Evolutionary conservation across 1,140 invertebrate genomes (phyloP), one percentile per base, ranked within the genome.

Genomic region (Pemphigus obesinymphae): DNA sequence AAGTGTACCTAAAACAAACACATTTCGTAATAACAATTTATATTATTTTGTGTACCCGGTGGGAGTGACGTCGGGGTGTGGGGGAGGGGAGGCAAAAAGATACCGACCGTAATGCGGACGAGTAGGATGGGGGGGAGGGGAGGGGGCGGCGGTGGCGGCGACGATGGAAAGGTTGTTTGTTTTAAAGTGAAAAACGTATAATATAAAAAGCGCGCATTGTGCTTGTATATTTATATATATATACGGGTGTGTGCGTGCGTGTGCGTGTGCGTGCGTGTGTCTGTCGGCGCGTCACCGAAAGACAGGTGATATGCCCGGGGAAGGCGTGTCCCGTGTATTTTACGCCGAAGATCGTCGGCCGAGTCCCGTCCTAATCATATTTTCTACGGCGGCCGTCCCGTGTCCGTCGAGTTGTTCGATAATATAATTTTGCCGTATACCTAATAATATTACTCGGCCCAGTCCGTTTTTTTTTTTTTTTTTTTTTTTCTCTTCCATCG

Each of bases 251-350:
- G n/a, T n/a, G n/a, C 53, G 50, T 26, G 10, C 40, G 40, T 40
- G 48, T 50, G 48, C n/a, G n/a, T 50, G 23, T 11, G 53, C 8
- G 55, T 37, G 31, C 29, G 63, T 68, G 63, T 37, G 63, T 34
- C 20, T 37, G 63, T 34, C 20, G 23, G 66, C 37, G 37, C 20
- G n/a, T 45, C 40, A 40, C 37, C 43, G 66, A 70, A 40, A 70
- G 68, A 70, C 68, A 70, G 68, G 68, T 70, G n/a, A n/a, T n/a
- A n/a, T n/a, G 68, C 68, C 68, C 68, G 23, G 68, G 37, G 68
- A 43, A 29, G 68, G 68, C 68, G 68, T 70, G 68, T 70, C 68
- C 23, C 11, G 68, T 70, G 23, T 70, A 29, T 70, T 43, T 70
- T 70, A 45, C 15, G 68, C 68, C 23, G 40, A 70, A 70, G 66